phyloP scores from a whole-genome alignment of 1,140 invertebrate genomes.

The Leptinotarsa texana region DNA sequence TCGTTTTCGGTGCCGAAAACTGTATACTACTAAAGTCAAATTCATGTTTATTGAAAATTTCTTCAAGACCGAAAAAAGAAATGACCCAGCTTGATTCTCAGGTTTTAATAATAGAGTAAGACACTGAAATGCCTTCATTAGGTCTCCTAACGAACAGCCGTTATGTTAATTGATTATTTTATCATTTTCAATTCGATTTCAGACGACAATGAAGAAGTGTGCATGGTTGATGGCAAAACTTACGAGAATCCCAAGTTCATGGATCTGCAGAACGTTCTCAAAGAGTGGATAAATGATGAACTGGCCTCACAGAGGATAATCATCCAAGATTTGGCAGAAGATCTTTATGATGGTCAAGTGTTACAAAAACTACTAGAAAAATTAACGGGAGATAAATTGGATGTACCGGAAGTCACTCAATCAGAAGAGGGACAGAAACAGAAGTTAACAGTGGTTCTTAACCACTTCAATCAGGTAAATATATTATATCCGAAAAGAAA shows the following conservation, averaged over 20 bases:
- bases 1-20: no score
- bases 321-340: conserved; percentile 95
- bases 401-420: conserved; percentile 98
- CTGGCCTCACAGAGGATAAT: conserved; percentile 96
- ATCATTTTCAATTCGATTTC: conserved; percentile 38
- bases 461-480: conserved; percentile 55
- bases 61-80: no score
- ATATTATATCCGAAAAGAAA: neutral
- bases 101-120: no score
- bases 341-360: conserved; percentile 98
- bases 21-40: no score
- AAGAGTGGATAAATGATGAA: conserved; percentile 99
- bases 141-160: no score
- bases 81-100: no score
- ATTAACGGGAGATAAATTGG: conserved; percentile 85
- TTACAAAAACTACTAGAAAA: conserved; percentile 96
- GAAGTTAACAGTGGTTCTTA: conserved; percentile 88
- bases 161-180: neutral
- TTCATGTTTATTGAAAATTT: no score
- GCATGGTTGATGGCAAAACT: conserved; percentile 90
- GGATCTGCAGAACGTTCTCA: conserved; percentile 85
- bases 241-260: conserved; percentile 85
- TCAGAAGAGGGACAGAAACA: conserved; percentile 97
- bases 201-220: conserved; percentile 96
- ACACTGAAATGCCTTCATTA: no score